A percentile compares a stretch with the other conserved stretches of the same genome.
phyloP scores from a whole-genome alignment of 1,140 invertebrate genomes.

The Drosophila neocordata region DNA sequence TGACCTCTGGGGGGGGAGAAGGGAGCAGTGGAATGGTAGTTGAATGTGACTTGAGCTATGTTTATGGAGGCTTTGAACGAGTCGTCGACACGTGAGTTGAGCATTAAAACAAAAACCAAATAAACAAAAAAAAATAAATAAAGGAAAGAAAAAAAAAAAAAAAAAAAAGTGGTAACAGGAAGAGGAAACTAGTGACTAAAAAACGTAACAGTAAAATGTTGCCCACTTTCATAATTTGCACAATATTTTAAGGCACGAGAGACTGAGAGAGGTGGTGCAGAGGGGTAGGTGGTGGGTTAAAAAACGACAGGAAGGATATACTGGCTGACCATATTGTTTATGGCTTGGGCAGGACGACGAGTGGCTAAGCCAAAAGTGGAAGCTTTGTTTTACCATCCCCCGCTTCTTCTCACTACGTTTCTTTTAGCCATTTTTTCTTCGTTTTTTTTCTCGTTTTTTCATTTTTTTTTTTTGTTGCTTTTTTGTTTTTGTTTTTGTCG shows the following conservation, averaged over 20 bases:
- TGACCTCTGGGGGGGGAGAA: neutral
- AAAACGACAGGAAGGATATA: conserved; percentile 6
- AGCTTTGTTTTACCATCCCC: conserved; percentile 14
- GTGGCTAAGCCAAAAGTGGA: conserved; percentile 48
- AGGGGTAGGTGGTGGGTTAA: conserved; percentile 8
- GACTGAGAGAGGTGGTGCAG: neutral
- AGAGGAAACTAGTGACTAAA: neutral
- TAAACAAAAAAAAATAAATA: neutral
- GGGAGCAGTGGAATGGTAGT: conserved; percentile 12
- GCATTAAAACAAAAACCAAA: conserved; percentile 34
- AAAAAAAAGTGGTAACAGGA: conserved; percentile 1
- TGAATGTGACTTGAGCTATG: conserved; percentile 53
- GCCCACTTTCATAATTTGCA: conserved; percentile 49
- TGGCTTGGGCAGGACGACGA: conserved; percentile 23
- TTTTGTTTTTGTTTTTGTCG: conserved; percentile 1
- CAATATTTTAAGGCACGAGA: conserved; percentile 3
- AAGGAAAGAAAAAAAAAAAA: neutral
- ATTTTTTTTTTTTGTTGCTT: neutral
- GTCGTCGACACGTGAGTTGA: conserved; percentile 47
- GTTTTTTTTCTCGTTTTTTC: too few species aligned
- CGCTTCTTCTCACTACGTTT: neutral
- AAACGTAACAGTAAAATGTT: neutral
- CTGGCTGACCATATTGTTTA: conserved; percentile 49
- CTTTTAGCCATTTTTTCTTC: neutral
- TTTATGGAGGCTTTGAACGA: conserved; percentile 50